phyloP scores from a whole-genome alignment of 2,888 invertebrate species.

The Aquatica leii region DNA sequence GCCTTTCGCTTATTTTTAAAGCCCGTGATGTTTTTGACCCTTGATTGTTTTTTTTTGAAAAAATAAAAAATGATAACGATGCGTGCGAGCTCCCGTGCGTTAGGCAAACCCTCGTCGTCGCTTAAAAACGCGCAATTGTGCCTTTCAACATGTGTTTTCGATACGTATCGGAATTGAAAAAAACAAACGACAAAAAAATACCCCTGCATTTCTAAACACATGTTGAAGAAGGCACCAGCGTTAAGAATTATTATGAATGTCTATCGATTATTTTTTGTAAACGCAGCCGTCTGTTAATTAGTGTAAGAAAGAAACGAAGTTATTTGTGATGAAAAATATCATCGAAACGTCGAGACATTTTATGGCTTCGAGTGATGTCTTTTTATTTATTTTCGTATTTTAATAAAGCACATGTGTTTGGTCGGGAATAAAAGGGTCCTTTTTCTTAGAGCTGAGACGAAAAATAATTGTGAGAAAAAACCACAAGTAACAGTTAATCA shows the following conservation, averaged over 20 bases:
- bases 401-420: slow-evolving; percentile 38
- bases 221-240: slow-evolving; percentile 30
- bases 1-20: not conserved
- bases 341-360: slow-evolving; percentile 35
- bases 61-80: too few relatives aligned
- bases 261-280: slow-evolving; percentile 33
- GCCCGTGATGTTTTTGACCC: slow-evolving; percentile 30
- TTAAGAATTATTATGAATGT: slow-evolving; percentile 32
- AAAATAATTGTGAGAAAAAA: slow-evolving; percentile 13
- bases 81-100: too few relatives aligned
- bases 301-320: slow-evolving; percentile 15
- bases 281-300: slow-evolving; percentile 32
- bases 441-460: slow-evolving; percentile 6
- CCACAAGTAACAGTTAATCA: not conserved
- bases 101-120: too few relatives aligned
- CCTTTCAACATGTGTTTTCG: slow-evolving; percentile 38
- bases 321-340: slow-evolving; percentile 36
- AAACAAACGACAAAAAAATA: slow-evolving; percentile 23
- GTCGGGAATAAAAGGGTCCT: slow-evolving; percentile 24
- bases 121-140: too few relatives aligned
- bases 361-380: slow-evolving; percentile 36
- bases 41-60: not conserved
- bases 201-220: slow-evolving; percentile 37
- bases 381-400: slow-evolving; percentile 37
- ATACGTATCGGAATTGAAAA: slow-evolving; percentile 21